phyloP scores from a whole-genome alignment of 2,113 vertebrate genomes.

The Calidris pygmaea region DNA sequence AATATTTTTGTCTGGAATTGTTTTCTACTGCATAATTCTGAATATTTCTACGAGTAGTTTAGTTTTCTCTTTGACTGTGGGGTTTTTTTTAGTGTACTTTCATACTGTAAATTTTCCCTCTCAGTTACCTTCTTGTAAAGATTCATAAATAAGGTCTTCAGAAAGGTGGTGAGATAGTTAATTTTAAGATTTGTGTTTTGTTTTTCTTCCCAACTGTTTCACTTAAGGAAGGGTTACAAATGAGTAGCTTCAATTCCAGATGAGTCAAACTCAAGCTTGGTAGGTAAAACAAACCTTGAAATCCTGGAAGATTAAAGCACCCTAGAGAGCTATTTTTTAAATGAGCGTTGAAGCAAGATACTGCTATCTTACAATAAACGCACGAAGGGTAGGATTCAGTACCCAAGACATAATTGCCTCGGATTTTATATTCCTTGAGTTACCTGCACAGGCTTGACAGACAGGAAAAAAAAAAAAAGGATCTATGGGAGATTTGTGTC shows the following conservation, averaged over 20 bases:
- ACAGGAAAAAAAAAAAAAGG: neutral
- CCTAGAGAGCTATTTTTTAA: neutral
- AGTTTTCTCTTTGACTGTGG: neutral
- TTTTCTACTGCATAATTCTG: neutral
- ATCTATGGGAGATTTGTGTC: neutral
- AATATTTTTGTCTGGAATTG: neutral
- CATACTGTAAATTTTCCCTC: neutral
- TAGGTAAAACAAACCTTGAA: conserved; percentile 28
- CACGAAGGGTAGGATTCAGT: neutral
- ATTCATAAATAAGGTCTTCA: neutral
- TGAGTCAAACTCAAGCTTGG: neutral
- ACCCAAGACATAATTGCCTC: neutral
- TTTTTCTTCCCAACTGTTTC: neutral
- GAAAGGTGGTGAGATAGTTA: neutral
- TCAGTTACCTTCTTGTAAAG: neutral
- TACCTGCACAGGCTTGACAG: neutral
- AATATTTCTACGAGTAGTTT: neutral
- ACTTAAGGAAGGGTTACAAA: neutral
- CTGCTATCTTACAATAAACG: neutral
- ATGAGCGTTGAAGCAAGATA: conserved; percentile 2
- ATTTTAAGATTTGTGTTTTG: neutral
- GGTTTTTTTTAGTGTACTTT: neutral
- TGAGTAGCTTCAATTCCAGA: neutral
- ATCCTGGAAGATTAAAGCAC: neutral
- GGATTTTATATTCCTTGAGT: neutral